A percentile compares a stretch with the other conserved stretches of the same genome.
phyloP scores from a whole-genome alignment of 2,113 vertebrate genomes.

The Stegastes partitus region DNA sequence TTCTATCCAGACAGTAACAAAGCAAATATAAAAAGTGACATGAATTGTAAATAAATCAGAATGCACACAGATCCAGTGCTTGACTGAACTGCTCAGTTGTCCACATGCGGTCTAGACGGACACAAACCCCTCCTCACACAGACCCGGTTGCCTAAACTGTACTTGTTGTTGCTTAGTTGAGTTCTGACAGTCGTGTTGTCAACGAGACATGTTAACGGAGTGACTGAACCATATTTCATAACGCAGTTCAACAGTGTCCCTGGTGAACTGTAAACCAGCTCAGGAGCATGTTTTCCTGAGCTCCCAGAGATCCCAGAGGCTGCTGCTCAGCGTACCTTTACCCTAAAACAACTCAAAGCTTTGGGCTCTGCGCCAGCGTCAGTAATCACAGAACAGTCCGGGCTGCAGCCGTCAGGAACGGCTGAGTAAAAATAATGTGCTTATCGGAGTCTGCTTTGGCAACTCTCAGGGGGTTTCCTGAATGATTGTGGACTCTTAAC shows the following conservation, averaged over 20 bases:
- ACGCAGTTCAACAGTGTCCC: not conserved
- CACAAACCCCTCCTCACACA: not conserved
- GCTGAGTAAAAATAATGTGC: constrained; percentile 32
- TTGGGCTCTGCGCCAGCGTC: constrained; percentile 29
- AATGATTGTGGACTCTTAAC: constrained; percentile 13
- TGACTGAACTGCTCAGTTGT: not conserved
- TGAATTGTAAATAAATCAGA: not conserved
- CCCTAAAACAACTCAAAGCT: constrained; percentile 32
- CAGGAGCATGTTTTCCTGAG: not conserved
- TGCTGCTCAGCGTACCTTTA: constrained; percentile 18
- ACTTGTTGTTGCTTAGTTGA: constrained; percentile 21
- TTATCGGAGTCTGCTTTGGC: constrained; percentile 43
- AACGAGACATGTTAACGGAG: constrained; percentile 4
- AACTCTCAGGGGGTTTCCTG: constrained; percentile 48
- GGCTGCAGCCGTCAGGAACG: not conserved
- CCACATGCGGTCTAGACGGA: not conserved
- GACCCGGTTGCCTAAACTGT: not conserved
- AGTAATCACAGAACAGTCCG: constrained; percentile 18
- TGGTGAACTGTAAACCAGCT: constrained; percentile 3
- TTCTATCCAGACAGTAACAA: not conserved
- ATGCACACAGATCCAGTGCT: too few species aligned
- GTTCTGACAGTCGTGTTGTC: not conserved
- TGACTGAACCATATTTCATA: not conserved
- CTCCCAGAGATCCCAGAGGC: not conserved
- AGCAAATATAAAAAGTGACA: too few species aligned